phyloP scores from a whole-genome alignment of 1,140 invertebrate genomes.

The Drosophila varians region DNA sequence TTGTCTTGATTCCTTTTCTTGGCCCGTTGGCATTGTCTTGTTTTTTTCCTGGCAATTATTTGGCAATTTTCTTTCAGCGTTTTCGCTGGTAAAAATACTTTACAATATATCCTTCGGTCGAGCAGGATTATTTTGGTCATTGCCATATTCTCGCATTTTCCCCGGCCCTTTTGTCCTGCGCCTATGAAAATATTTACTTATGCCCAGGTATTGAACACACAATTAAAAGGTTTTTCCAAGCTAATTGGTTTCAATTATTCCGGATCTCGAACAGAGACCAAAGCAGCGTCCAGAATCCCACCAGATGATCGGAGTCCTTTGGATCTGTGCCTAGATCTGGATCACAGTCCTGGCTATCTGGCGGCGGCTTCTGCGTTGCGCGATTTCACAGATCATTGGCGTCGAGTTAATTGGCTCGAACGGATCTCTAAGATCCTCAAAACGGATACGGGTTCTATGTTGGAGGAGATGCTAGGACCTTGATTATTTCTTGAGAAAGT shows the following conservation, averaged over 20 bases:
- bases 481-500: constrained; percentile 12
- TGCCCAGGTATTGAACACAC: constrained; percentile 57
- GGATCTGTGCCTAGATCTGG: neutral
- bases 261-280: constrained; percentile 57
- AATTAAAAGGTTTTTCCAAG: constrained; percentile 82
- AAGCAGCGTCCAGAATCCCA: constrained; percentile 44
- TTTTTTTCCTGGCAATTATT: constrained; percentile 66
- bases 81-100: constrained; percentile 49
- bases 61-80: constrained; percentile 66
- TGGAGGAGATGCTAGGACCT: constrained; percentile 11
- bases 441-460: constrained; percentile 27
- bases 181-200: constrained; percentile 79
- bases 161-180: constrained; percentile 41
- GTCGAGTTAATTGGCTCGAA: constrained; percentile 72
- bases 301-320: constrained; percentile 37
- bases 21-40: constrained; percentile 13
- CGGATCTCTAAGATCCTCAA: constrained; percentile 19
- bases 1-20: constrained; percentile 57
- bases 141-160: constrained; percentile 73
- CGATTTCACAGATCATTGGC: constrained; percentile 69
- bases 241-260: constrained; percentile 82
- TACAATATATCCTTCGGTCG: constrained; percentile 30
- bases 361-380: constrained; percentile 54
- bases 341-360: constrained; percentile 1
- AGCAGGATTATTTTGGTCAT: constrained; percentile 77